Evolutionary conservation across 2,888 invertebrate genomes (phyloP), one percentile per base, ranked within the genome.

Genomic region (Sinopyrophorus schimmeli): DNA sequence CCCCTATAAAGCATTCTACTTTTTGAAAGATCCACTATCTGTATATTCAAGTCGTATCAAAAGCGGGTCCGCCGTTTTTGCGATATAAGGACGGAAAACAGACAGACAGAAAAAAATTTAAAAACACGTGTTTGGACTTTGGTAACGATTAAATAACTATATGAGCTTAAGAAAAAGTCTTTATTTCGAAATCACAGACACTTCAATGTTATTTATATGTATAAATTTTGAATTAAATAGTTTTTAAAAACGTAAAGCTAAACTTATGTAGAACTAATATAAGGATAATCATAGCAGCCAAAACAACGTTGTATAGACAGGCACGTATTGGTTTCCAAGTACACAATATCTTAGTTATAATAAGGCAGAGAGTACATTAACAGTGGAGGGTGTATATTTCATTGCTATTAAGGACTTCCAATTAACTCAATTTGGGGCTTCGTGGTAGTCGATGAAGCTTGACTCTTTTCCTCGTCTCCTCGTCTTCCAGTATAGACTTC

Each of bases 371-470:
- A 56, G 55, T 55, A 61, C 60, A 61, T 59, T 63, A 62, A 61
- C 62, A 53, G 48, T 58, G 51, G 46, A 54, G 50, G 59, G 63
- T 64, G 57, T 64, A 61, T 57, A 60, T 64, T 66, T 64, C 64
- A 59, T 52, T 55, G 60, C 62, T 63, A 62, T 65, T 62, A 63
- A 60, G 62, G 57, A 47, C 59, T 57, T 50, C 60, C 60, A 65
- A 66, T 66, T 65, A 64, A 63, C 61, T 63, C 61, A 65, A 65
- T 65, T 64, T 65, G 55, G 57, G 54, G 55, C 58, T 48, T 48
- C 37, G 38, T 26, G 37, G 41, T 48, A 23, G 42, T 20, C 41
- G 42, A 37, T 23, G 28, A 43, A 27, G 20, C 28, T 32, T n/a
- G 18, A 28, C 44, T 44, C 43, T 44, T 43, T 44, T 37, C n/a